Evolutionary conservation across 92 coral and sea anemone species (phyloP).

Genomic region (Parazoanthus atlanticus): DNA sequence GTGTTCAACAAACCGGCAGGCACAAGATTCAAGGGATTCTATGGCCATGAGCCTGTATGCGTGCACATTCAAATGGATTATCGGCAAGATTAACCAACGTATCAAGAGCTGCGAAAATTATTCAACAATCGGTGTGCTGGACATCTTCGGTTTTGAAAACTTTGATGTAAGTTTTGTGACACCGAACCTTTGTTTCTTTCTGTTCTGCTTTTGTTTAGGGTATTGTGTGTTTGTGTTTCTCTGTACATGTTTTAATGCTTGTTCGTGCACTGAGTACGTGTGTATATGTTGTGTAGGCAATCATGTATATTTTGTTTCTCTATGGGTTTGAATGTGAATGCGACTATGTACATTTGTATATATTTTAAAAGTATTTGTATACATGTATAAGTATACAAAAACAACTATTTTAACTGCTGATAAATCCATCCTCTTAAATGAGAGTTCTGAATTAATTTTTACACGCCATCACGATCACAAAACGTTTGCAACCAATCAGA

Average conservation of each 20-base stretch:
- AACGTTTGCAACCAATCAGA: too few species aligned
- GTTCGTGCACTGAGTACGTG: not conserved
- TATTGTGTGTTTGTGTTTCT: not conserved
- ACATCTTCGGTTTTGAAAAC: conserved; percentile 98
- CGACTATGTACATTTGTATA: not conserved
- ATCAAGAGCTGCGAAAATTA: conserved; percentile 69
- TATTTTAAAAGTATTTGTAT: not conserved
- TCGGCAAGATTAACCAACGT: conserved; percentile 87
- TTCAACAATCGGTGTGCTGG: conserved; percentile 93
- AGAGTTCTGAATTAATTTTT: too few species aligned
- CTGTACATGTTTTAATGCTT: not conserved
- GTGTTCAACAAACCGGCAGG: conserved; percentile 56
- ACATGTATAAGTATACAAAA: too few species aligned
- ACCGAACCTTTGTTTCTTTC: not conserved
- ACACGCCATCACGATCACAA: too few species aligned
- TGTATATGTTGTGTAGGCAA: too few species aligned
- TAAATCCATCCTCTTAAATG: too few species aligned
- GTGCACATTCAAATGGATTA: conserved; percentile 93
- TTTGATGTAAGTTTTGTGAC: conserved; percentile 70
- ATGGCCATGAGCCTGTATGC: conserved; percentile 99
- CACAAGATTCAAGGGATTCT: conserved; percentile 90
- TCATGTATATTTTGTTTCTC: not conserved
- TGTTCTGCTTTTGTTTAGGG: not conserved
- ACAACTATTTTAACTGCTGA: too few species aligned
- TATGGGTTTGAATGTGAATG: not conserved